These are phyloP conservation scores for Metopia argyrocephala DNA, from an alignment of 2,888 invertebrate genomes.

Conservation along the genomic window DNA sequence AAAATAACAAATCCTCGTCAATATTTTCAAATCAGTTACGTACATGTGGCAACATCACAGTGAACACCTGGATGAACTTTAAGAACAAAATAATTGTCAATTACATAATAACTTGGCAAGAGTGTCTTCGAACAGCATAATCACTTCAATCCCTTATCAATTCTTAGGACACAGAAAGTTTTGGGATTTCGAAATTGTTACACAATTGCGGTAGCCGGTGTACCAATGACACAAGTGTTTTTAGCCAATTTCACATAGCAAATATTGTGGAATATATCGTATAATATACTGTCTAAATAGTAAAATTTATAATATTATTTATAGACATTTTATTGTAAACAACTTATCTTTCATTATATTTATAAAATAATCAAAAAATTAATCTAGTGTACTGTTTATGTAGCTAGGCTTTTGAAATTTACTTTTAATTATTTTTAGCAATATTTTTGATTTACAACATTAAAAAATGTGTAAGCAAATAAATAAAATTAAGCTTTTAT, in stretches of 20 bases:
- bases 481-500: too few relatives aligned
- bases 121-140: conserved; percentile 70
- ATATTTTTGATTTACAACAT: too few relatives aligned
- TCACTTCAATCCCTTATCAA: conserved; percentile 69
- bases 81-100: conserved; percentile 73
- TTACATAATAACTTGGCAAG: conserved; percentile 78
- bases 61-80: conserved; percentile 58
- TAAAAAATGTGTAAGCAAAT: too few relatives aligned
- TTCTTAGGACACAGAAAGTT: background rate
- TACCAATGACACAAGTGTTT: conserved; percentile 69
- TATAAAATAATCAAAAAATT: too few relatives aligned
- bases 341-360: too few relatives aligned
- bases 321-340: too few relatives aligned
- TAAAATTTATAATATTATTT: conserved; percentile 66
- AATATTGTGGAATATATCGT: conserved; percentile 73
- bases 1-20: conserved; percentile 56
- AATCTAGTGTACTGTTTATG: too few relatives aligned
- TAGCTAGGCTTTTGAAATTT: too few relatives aligned
- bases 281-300: conserved; percentile 72
- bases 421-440: too few relatives aligned
- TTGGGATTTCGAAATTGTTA: conserved; percentile 76
- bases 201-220: conserved; percentile 68
- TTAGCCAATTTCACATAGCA: conserved; percentile 69
- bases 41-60: conserved; percentile 68
- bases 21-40: conserved; percentile 67